Percentiles rank a stretch among this genome's conserved stretches.
Evolutionary conservation across 2,888 invertebrate genomes (phyloP).

Genomic region (Cerastis rubricosa): DNA sequence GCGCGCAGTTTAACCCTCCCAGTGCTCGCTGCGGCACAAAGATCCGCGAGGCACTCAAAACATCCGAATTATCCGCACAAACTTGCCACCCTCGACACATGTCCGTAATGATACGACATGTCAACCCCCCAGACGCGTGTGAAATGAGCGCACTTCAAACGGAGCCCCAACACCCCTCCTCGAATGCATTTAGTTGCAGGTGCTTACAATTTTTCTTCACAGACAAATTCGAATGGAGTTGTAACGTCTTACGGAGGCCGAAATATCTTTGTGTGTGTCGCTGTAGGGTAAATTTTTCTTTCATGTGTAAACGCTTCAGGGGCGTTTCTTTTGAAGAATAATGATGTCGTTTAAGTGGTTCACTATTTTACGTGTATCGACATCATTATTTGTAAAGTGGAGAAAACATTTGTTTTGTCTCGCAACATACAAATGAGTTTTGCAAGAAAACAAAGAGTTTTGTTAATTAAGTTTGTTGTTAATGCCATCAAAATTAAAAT

Average conservation of each 20-base stretch:
- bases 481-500: constrained; percentile 42
- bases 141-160: constrained; percentile 88
- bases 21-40: constrained; percentile 52
- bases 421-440: not conserved
- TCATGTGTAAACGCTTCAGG: constrained; percentile 73
- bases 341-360: constrained; percentile 65
- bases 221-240: constrained; percentile 84
- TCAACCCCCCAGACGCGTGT: constrained; percentile 80
- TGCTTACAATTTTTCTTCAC: constrained; percentile 88
- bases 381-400: constrained; percentile 39
- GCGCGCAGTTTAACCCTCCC: constrained; percentile 60
- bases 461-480: constrained; percentile 14
- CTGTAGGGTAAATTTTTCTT: constrained; percentile 64
- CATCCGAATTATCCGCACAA: constrained; percentile 73
- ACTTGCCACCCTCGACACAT: constrained; percentile 79
- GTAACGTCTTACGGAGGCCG: constrained; percentile 72
- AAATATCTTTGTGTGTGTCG: constrained; percentile 67
- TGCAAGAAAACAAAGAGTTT: constrained; percentile 23
- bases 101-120: constrained; percentile 84
- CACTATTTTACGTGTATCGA: constrained; percentile 48
- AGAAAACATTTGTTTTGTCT: constrained; percentile 26
- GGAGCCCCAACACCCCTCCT: constrained; percentile 70
- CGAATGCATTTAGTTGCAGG: constrained; percentile 89
- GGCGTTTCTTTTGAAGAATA: constrained; percentile 72
- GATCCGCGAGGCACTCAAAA: constrained; percentile 67